phyloP scores from a whole-genome alignment of 2,797 vertebrate genomes.

The Rhinella marina region DNA sequence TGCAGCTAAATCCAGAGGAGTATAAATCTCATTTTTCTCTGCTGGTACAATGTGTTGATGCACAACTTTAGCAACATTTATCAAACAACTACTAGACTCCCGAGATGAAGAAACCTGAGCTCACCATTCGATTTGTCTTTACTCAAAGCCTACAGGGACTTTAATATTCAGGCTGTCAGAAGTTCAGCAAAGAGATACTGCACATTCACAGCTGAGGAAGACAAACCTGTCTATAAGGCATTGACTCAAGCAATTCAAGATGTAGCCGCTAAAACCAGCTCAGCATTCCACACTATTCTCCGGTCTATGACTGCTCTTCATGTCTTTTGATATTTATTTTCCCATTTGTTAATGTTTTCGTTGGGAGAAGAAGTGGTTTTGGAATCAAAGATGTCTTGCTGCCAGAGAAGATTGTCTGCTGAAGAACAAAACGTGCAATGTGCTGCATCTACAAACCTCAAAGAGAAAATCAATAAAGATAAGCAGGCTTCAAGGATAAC shows the following conservation, averaged over 20 bases:
- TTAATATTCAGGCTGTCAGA: conserved; percentile 3
- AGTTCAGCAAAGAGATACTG: conserved; percentile 21
- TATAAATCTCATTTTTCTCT: not conserved
- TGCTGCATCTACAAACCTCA: not conserved
- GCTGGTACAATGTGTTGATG: not conserved
- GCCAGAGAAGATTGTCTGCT: not conserved
- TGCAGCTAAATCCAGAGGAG: not conserved
- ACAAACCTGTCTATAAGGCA: conserved; percentile 31
- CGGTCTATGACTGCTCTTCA: not conserved
- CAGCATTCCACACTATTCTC: not conserved
- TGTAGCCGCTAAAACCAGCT: not conserved
- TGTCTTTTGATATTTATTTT: conserved; percentile 4
- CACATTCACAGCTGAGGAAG: conserved; percentile 16
- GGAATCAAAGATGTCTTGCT: not conserved
- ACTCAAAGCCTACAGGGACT: conserved; percentile 9
- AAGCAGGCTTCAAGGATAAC: not conserved
- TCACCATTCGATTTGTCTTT: conserved; percentile 18
- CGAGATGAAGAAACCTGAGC: not conserved
- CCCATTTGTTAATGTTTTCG: conserved; percentile 7
- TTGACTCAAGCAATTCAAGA: conserved; percentile 11
- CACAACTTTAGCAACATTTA: not conserved
- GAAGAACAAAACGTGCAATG: not conserved
- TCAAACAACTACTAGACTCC: conserved; percentile 11
- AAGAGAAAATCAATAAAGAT: conserved; percentile 30
- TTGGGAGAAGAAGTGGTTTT: not conserved